These are phyloP conservation scores for Pionites leucogaster DNA, from an alignment of 2,113 vertebrate genomes.

Conservation along the genomic window DNA sequence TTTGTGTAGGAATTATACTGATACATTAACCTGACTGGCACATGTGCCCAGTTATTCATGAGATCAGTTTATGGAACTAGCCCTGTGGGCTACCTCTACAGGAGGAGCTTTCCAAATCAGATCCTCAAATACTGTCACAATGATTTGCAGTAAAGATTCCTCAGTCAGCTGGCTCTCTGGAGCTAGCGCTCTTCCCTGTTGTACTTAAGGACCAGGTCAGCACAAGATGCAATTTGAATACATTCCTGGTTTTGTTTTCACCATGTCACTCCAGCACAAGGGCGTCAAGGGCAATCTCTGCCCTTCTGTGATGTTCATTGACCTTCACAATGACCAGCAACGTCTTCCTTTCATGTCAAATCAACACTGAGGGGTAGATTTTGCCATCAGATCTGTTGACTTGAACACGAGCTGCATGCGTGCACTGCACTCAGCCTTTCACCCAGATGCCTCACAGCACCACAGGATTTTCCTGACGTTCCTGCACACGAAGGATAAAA, in stretches of 20 bases:
- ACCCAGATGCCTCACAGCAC: background rate
- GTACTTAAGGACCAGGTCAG: background rate
- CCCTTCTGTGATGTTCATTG: background rate
- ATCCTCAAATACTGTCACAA: background rate
- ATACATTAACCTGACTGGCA: background rate
- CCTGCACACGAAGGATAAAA: background rate
- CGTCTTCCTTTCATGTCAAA: background rate
- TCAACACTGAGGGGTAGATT: background rate
- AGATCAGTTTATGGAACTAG: background rate
- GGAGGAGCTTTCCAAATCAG: background rate
- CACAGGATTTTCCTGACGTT: background rate
- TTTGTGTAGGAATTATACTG: background rate
- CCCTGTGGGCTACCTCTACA: background rate
- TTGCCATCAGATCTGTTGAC: background rate
- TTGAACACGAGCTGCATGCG: background rate
- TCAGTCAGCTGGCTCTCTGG: background rate
- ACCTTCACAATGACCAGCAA: background rate
- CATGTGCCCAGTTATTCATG: background rate
- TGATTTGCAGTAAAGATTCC: background rate
- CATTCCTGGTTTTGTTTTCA: background rate
- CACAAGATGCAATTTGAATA: background rate
- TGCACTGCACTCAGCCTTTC: background rate
- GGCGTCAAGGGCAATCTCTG: background rate
- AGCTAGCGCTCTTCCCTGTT: background rate
- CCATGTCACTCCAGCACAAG: background rate